Conservation (phyloP, 2,113 vertebrate genomes). For the Rousettus leschenaultii region DNA sequence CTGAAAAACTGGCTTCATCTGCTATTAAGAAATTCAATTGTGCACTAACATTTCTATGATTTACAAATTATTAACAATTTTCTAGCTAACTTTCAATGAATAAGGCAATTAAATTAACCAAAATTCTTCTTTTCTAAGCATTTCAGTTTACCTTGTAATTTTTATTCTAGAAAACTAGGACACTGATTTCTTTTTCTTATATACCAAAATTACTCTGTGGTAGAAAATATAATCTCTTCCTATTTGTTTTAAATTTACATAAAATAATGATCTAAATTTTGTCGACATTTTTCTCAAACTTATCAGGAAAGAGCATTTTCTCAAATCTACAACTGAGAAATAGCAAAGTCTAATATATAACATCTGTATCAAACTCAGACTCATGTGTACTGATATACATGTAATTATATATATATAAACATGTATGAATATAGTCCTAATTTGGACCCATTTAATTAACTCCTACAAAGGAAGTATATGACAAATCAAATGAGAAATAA, state of each 20-base stretch:
- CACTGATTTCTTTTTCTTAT: background rate
- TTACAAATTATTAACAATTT: background rate
- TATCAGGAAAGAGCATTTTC: background rate
- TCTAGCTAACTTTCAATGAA: background rate
- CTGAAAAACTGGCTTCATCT: background rate
- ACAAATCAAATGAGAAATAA: background rate
- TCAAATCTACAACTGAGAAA: slow-evolving; percentile 4
- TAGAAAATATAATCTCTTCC: background rate
- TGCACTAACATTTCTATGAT: background rate
- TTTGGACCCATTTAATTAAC: slow-evolving; percentile 6
- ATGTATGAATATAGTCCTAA: background rate
- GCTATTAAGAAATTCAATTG: background rate
- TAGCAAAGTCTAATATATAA: background rate
- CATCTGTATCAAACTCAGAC: background rate
- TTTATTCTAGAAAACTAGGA: slow-evolving; percentile 5
- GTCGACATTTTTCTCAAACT: background rate
- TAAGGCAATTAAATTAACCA: background rate
- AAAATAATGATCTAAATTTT: slow-evolving; percentile 11
- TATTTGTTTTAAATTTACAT: background rate
- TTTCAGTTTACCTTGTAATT: background rate
- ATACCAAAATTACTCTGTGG: background rate
- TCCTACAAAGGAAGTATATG: background rate
- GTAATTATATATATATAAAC: background rate
- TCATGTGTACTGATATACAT: background rate
- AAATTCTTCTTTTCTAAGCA: background rate